phyloP scores from a whole-genome alignment of 2,113 vertebrate genomes.

The Amphilophus citrinellus region DNA sequence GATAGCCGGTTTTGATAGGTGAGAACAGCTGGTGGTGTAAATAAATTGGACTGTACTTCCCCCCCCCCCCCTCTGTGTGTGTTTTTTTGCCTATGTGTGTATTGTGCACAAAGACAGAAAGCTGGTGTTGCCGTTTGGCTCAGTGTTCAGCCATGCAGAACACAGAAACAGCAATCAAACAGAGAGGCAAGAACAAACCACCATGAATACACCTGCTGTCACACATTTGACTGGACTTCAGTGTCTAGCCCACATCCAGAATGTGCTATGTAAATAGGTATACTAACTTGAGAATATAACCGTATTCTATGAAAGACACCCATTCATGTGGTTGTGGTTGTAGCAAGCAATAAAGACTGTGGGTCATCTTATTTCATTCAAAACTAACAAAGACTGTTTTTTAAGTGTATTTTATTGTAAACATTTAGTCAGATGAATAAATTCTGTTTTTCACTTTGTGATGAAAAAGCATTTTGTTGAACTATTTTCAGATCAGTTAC shows the following conservation, averaged over 20 bases:
- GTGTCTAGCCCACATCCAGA: slow-evolving; percentile 42
- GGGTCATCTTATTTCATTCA: neutral
- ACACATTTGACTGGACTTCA: slow-evolving; percentile 50
- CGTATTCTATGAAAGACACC: slow-evolving; percentile 55
- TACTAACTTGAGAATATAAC: slow-evolving; percentile 40
- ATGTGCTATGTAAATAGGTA: slow-evolving; percentile 54
- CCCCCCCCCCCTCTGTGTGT: neutral
- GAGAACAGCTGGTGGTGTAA: slow-evolving; percentile 63
- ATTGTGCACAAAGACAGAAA: slow-evolving; percentile 41
- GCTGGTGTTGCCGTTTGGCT: slow-evolving; percentile 41
- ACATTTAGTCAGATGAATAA: neutral
- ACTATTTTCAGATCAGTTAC: neutral
- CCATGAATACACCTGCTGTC: slow-evolving; percentile 66
- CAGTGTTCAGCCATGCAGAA: slow-evolving; percentile 64
- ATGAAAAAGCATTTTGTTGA: neutral
- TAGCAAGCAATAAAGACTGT: slow-evolving; percentile 34
- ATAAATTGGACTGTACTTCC: slow-evolving; percentile 55
- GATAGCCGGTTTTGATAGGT: slow-evolving; percentile 38
- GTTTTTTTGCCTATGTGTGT: slow-evolving; percentile 22
- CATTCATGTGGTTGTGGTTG: slow-evolving; percentile 32
- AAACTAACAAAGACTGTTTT: neutral
- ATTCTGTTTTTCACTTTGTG: neutral
- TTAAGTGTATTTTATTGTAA: neutral
- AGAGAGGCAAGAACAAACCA: slow-evolving; percentile 61
- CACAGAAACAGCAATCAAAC: slow-evolving; percentile 68